Evolutionary conservation across 2,888 invertebrate genomes (phyloP).

Genomic region (Himalopsyche japonica): DNA sequence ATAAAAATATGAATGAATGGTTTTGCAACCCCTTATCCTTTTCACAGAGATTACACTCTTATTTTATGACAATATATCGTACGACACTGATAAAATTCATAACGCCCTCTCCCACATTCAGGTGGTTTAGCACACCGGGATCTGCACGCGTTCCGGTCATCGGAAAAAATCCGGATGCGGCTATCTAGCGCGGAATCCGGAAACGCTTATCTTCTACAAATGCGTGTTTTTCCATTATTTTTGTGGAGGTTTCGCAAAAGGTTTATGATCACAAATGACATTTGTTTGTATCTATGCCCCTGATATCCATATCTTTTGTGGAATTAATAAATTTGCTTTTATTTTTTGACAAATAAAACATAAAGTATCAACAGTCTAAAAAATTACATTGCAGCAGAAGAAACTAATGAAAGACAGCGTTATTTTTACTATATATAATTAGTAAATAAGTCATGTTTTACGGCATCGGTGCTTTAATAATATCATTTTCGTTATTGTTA

Average conservation of each 20-base stretch:
- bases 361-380: not conserved
- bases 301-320: not conserved
- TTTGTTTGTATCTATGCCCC: not conserved
- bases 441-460: too few relatives aligned
- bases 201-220: not conserved
- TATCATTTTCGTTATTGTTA: too few relatives aligned
- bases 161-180: not conserved
- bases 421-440: too few relatives aligned
- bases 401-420: too few relatives aligned
- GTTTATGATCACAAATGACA: not conserved
- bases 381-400: not conserved
- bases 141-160: not conserved
- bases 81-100: not conserved
- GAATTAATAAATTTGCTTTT: not conserved
- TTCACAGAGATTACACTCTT: too few relatives aligned
- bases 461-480: too few relatives aligned
- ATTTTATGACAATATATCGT: not conserved
- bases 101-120: not conserved
- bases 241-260: not conserved
- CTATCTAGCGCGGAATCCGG: not conserved
- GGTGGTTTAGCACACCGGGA: not conserved
- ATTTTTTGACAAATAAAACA: too few relatives aligned
- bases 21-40: too few relatives aligned
- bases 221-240: not conserved
- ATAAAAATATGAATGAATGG: too few relatives aligned